phyloP scores from a whole-genome alignment of 2,797 vertebrate species.

The Sebastes hubbsi region DNA sequence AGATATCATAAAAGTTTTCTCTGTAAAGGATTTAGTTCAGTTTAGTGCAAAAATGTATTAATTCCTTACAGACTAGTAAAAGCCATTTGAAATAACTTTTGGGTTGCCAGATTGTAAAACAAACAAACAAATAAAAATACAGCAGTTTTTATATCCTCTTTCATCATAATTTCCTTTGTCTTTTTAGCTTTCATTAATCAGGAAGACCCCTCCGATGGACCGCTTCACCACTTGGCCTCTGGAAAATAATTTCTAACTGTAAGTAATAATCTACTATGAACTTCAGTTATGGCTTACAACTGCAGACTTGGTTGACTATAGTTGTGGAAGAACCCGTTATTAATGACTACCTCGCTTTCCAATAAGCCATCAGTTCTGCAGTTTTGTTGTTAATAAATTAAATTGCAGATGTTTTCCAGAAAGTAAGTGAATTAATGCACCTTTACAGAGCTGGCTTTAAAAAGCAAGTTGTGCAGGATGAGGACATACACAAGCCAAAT shows the following conservation, averaged over 20 bases:
- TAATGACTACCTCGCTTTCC: neutral
- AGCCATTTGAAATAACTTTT: neutral
- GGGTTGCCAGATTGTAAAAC: neutral
- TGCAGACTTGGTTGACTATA: neutral
- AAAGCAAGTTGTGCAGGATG: neutral
- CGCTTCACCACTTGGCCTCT: neutral
- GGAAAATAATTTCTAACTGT: neutral
- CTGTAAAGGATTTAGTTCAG: neutral
- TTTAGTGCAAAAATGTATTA: neutral
- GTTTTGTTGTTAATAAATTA: neutral
- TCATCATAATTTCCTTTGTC: neutral
- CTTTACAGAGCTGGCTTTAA: neutral
- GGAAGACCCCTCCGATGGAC: neutral
- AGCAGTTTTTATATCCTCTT: neutral
- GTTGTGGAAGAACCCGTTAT: neutral
- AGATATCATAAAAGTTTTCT: neutral
- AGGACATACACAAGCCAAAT: neutral
- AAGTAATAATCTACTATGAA: neutral
- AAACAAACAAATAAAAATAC: neutral
- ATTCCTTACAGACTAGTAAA: neutral
- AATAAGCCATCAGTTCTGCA: neutral
- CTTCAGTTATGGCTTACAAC: neutral
- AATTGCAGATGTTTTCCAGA: neutral
- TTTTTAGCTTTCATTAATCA: neutral
- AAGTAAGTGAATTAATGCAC: neutral